These are phyloP conservation scores for Patiria pectinifera DNA, from an alignment of 53 echinoderm and acorn worm species.

Conservation along the genomic window DNA sequence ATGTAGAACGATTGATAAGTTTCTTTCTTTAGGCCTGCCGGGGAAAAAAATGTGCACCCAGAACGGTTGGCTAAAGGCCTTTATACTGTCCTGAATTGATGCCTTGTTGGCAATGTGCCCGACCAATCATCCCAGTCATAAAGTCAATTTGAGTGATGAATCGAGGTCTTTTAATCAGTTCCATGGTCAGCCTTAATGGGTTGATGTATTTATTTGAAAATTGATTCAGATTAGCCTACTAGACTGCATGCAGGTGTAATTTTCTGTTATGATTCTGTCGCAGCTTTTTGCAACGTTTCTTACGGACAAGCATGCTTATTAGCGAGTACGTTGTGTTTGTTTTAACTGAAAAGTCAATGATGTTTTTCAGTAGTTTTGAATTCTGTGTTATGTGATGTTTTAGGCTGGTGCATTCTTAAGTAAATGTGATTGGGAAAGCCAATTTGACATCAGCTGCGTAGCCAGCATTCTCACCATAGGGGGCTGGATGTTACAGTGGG, in stretches of 20 bases:
- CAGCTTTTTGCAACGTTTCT: neutral
- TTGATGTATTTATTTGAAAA: neutral
- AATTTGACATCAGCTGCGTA: too few relatives aligned
- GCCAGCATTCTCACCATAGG: too few relatives aligned
- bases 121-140: neutral
- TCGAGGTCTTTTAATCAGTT: neutral
- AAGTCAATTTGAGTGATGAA: neutral
- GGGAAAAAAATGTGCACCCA: too few relatives aligned
- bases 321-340: neutral
- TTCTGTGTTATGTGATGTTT: too few relatives aligned
- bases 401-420: too few relatives aligned
- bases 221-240: neutral
- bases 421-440: too few relatives aligned
- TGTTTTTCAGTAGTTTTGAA: too few relatives aligned
- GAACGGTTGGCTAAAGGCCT: too few relatives aligned
- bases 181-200: neutral
- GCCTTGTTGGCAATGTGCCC: neutral
- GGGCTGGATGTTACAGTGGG: too few relatives aligned
- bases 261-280: neutral
- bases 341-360: neutral
- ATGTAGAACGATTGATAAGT: too few relatives aligned
- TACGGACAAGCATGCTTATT: neutral
- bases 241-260: neutral
- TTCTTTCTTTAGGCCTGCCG: too few relatives aligned
- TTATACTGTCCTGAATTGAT: too few relatives aligned